Percentiles rank a stretch among this genome's conserved stretches.
phyloP scores from a whole-genome alignment of 2,113 vertebrate genomes.

The Dascyllus trimaculatus region DNA sequence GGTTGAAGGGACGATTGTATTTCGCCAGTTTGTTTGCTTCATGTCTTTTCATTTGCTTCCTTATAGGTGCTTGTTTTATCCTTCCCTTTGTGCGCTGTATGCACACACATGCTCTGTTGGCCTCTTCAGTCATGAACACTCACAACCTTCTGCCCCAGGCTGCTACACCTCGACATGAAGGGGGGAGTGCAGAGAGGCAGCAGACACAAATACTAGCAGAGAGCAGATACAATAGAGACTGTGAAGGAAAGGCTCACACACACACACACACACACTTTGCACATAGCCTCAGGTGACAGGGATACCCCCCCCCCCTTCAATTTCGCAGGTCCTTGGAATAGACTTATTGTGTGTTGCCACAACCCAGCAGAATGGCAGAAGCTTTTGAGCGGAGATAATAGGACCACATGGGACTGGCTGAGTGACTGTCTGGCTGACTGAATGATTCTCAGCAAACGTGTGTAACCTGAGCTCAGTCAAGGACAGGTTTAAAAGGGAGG shows the following conservation, averaged over 20 bases:
- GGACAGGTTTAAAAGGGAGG: conserved; percentile 50
- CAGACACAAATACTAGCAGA: conserved; percentile 51
- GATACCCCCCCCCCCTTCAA: conserved; percentile 33
- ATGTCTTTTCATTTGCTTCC: conserved; percentile 34
- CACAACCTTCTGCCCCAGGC: conserved; percentile 36
- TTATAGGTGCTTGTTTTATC: conserved; percentile 19
- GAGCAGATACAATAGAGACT: conserved; percentile 29
- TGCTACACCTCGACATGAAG: conserved; percentile 45
- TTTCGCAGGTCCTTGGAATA: conserved; percentile 64
- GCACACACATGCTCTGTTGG: conserved; percentile 18
- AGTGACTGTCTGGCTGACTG: conserved; percentile 40
- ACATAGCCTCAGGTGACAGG: conserved; percentile 68
- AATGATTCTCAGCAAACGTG: conserved; percentile 44
- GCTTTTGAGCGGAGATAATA: conserved; percentile 72
- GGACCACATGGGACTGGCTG: conserved; percentile 74
- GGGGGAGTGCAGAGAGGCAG: conserved; percentile 34
- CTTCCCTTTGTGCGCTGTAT: conserved; percentile 43
- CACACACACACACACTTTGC: conserved; percentile 18
- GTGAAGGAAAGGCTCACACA: background rate
- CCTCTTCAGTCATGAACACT: conserved; percentile 24
- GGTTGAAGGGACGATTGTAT: background rate
- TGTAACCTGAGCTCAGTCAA: conserved; percentile 75
- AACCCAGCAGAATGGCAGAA: conserved; percentile 38
- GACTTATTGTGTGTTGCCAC: conserved; percentile 66
- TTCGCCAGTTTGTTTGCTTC: background rate